Base-by-base conservation (phyloP, 2,113 vertebrate genomes). In the Nothoprocta pentlandii region DNA sequence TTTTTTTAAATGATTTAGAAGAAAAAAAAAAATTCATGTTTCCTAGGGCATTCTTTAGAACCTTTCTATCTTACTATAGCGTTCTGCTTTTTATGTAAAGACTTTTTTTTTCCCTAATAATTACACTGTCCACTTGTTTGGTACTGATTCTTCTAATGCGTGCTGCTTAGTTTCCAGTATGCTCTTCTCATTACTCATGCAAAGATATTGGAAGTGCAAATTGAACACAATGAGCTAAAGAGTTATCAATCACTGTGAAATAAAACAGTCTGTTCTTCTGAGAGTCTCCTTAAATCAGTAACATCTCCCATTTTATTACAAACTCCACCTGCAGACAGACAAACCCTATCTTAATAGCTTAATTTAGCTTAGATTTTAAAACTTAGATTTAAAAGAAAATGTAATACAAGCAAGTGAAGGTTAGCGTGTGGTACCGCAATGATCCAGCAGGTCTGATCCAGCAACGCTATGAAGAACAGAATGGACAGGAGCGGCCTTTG, bases 181-280 rank as follows among this genome's bases (percentile, higher is more conserved):
- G 39, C 9, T 49, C 69, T 91, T 58, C 64, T 58, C 56, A 53
- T 26, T 92, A 19, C 80, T 79, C 81, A 59, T 1, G 1, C 51
- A 61, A 51, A 94, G 69, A 80, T 44, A 58, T 2, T 80, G 87
- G 51, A 95, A 90, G 82, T 91, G 79, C 62, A 95, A 95, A 95
- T 86, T 89, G 92, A 75, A 94, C 89, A 70, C 85, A 86, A 87
- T 80, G 89, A 85, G 67, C 56, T 68, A 46, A 94, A 80, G 32
- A 88, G 53, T 80, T 95, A 77, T 91, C 67, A 77, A 66, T 93
- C 56, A 22, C 79, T 94, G 73, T 93, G 93, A 85, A 63, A 93
- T 36, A 75, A 94, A 94, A 89, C 0, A 1, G 87, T 80, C 61
- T 80, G 46, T 70, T 94, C 36, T 87, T 54, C 75, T 54, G 25